A percentile compares a stretch with the other conserved stretches of the same genome.
These are phyloP conservation scores for Zeugodacus cucurbitae DNA, from an alignment of 1,140 invertebrate genomes.

Conservation along the genomic window DNA sequence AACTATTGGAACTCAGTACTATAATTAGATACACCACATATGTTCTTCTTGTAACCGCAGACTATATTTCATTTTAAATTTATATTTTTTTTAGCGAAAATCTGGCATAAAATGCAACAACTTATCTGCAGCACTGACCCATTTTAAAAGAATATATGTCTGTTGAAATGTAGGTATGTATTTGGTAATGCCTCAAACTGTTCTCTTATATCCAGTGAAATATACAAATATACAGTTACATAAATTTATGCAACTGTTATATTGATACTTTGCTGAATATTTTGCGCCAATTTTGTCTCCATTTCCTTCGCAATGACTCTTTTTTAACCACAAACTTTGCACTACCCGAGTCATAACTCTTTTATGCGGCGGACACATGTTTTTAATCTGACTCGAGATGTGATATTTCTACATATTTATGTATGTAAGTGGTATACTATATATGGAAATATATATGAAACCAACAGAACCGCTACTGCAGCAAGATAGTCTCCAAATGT, in stretches of 20 bases:
- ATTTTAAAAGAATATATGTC: background rate
- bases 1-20: too few relatives aligned
- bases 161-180: background rate
- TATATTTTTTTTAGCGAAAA: background rate
- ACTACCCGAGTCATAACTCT: background rate
- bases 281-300: background rate
- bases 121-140: background rate
- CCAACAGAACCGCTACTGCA: background rate
- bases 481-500: background rate
- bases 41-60: too few relatives aligned
- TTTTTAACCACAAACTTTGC: background rate
- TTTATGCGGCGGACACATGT: slow-evolving; percentile 31
- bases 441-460: background rate
- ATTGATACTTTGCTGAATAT: background rate
- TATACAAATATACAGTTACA: background rate
- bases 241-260: background rate
- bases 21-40: too few relatives aligned
- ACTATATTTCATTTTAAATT: too few relatives aligned
- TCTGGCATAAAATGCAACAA: background rate
- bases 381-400: background rate
- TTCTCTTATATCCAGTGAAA: background rate
- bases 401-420: background rate
- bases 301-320: background rate
- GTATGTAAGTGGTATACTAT: background rate
- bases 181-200: background rate